Base-by-base conservation (phyloP, 1,140 invertebrate species). In the Ostrea edulis region DNA sequence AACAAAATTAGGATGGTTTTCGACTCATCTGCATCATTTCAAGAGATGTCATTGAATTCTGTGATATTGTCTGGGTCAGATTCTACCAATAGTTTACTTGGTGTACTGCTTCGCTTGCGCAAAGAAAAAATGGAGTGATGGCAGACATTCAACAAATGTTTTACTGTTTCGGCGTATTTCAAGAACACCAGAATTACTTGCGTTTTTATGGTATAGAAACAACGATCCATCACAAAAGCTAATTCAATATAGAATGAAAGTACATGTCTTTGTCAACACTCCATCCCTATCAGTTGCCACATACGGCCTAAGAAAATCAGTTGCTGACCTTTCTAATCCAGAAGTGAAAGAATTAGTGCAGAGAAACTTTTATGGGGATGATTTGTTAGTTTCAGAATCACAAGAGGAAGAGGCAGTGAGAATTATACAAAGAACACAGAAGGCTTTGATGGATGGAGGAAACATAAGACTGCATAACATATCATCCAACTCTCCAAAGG, bases 401-500 rank as follows among this genome's bases (percentile, higher is more conserved):
- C 14, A 20, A n/a, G 86, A 52, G 62, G 8, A 68, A 8, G 20
- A 82, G 22, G 83, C 83, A 12, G 51, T 87, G 17, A 58, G 82
- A 22, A 14, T 88, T 55, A 35, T 88, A 20, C 77, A 25, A 20
- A 85, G 52, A 58, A 88, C 84, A 8, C 44, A 84, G 65, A 17
- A 84, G 51, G 58, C 86, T 9, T 51, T 89, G 14, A 22, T 51
- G 62, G 51, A 20, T 2, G 84, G 81, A 54, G 82, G 84, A 51
- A 86, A 88, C 20, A 22, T 90, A 25, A 71, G 87, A 8, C 65
- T 90, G 8, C 89, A 90, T 85, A 88, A 90, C 44, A 52, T 86
- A 22, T 71, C 62, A 25, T 90, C 89, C 44, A 90, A 90, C 52
- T 55, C 17, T 2, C 68, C 71, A 52, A 62, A 83, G 20, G 82